Conservation (phyloP, 2,797 vertebrate species). For the Knipowitschia caucasica region DNA sequence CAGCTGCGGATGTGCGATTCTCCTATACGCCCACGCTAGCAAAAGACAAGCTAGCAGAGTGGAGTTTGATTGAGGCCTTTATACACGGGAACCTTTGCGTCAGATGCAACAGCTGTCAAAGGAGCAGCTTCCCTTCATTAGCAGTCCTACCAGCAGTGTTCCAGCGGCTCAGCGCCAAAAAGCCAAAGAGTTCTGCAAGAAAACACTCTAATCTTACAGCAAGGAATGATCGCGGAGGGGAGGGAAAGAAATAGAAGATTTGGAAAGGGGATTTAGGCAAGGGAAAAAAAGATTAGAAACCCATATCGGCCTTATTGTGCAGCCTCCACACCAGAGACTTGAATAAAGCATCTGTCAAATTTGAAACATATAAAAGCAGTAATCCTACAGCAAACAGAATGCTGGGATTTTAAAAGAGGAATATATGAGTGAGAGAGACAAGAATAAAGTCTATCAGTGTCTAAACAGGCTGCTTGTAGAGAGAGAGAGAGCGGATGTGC, state of each 20-base stretch:
- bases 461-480: conserved; percentile 49
- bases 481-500: conserved; percentile 42
- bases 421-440: conserved; percentile 36
- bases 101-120: conserved; percentile 76
- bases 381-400: conserved; percentile 81
- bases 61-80: conserved; percentile 69
- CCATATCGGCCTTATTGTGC: conserved; percentile 80
- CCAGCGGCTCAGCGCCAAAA: conserved; percentile 54
- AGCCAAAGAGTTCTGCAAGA: conserved; percentile 62
- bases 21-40: conserved; percentile 46
- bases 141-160: conserved; percentile 64
- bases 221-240: conserved; percentile 59
- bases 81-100: conserved; percentile 63
- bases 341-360: conserved; percentile 83
- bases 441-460: conserved; percentile 56
- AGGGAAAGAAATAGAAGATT: conserved; percentile 72
- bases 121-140: conserved; percentile 71
- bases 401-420: conserved; percentile 68
- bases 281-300: conserved; percentile 75
- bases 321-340: conserved; percentile 76
- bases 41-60: conserved; percentile 43
- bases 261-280: conserved; percentile 77
- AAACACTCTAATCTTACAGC: conserved; percentile 74
- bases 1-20: conserved; percentile 41
- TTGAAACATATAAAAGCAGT: conserved; percentile 80